Evolutionary conservation across 2,888 invertebrate genomes (phyloP).

Genomic region (Drosophila flavopinicola): DNA sequence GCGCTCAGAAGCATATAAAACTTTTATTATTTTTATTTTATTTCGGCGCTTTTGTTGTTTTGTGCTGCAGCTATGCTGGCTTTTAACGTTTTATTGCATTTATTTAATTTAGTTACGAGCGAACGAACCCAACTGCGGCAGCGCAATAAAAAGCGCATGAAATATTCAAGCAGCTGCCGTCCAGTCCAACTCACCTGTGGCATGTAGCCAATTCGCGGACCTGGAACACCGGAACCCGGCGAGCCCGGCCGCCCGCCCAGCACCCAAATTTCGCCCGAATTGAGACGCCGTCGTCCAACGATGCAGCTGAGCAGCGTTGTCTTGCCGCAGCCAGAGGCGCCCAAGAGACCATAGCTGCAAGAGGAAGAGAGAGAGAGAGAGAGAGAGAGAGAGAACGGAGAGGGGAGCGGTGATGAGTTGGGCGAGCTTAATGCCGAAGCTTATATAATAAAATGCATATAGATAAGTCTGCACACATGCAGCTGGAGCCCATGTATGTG

Average conservation of each 20-base stretch:
- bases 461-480: conserved; percentile 26
- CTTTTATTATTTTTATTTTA: conserved; percentile 27
- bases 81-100: conserved; percentile 71
- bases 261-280: conserved; percentile 93
- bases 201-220: conserved; percentile 95
- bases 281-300: conserved; percentile 91
- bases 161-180: conserved; percentile 52
- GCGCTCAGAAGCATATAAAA: conserved; percentile 50
- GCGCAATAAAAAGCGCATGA: conserved; percentile 68
- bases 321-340: conserved; percentile 96
- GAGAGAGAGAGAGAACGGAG: conserved; percentile 4
- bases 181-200: conserved; percentile 88
- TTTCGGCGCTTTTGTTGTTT: conserved; percentile 5
- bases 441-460: conserved; percentile 57
- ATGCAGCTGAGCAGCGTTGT: conserved; percentile 94
- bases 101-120: conserved; percentile 75
- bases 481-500: not conserved
- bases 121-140: conserved; percentile 48
- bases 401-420: conserved; percentile 12
- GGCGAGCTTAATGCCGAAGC: conserved; percentile 39
- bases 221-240: conserved; percentile 93
- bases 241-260: conserved; percentile 93
- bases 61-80: conserved; percentile 20
- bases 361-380: conserved; percentile 6
- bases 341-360: conserved; percentile 93